A percentile compares a stretch with the other conserved stretches of the same genome.
These are phyloP conservation scores for Drosophila fungiperda DNA, from an alignment of 2,888 invertebrate species.

Conservation along the genomic window DNA sequence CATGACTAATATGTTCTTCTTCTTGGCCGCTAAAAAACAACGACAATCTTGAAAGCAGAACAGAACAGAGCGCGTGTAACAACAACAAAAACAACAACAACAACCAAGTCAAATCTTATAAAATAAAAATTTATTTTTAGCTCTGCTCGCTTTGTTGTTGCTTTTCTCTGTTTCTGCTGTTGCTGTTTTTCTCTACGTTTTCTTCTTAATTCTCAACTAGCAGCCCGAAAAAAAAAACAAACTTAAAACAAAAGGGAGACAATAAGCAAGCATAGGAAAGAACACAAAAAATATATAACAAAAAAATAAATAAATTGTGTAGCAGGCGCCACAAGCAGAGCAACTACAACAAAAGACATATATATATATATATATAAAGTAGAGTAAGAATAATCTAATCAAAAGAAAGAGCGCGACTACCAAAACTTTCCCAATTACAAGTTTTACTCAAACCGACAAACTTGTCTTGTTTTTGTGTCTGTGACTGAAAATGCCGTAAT, in stretches of 20 bases:
- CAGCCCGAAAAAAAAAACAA: conserved; percentile 42
- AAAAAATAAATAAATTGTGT: conserved; percentile 4
- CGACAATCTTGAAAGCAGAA: conserved; percentile 46
- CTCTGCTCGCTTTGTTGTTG: conserved; percentile 30
- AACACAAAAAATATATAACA: conserved; percentile 26
- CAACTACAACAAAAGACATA: neutral
- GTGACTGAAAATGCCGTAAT: neutral
- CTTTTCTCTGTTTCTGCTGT: conserved; percentile 10
- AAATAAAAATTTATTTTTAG: conserved; percentile 80
- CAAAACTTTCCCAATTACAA: neutral
- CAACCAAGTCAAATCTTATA: conserved; percentile 60
- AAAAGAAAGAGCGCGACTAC: neutral
- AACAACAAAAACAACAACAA: conserved; percentile 13
- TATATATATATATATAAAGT: neutral
- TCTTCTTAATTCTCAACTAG: conserved; percentile 51
- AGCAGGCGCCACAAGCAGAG: neutral
- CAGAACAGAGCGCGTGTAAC: conserved; percentile 32
- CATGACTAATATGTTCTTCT: neutral
- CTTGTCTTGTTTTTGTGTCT: neutral
- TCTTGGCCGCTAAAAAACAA: conserved; percentile 35
- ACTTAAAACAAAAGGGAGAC: conserved; percentile 12
- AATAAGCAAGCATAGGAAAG: conserved; percentile 1
- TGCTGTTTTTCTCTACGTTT: conserved; percentile 40
- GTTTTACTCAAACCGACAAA: neutral
- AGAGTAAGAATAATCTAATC: neutral